Base-by-base conservation (phyloP, 2,797 vertebrate genomes). In the Amniataba percoides region DNA sequence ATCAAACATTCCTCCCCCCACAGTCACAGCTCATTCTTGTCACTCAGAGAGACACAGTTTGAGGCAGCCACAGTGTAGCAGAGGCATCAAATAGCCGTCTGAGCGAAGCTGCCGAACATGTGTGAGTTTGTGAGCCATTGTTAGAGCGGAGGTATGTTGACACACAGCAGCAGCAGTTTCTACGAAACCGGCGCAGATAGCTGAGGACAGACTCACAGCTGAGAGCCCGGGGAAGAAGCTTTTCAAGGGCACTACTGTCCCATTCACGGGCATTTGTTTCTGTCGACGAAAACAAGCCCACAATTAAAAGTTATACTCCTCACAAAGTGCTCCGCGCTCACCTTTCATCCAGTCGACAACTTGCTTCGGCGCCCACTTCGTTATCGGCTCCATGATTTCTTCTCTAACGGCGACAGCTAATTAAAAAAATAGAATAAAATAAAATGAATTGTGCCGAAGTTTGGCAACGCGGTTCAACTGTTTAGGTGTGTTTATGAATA, bases 271-370 rank as follows among this genome's bases (percentile, higher is more conserved):
- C n/a, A 31, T 31, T 31, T 31, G 3, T 31, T 31, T 31, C 59
- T 3, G 4, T 19, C 7, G 46, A 55, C 15, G n/a, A n/a, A n/a
- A n/a, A n/a, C n/a, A n/a, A n/a, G n/a, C n/a, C n/a, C n/a, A n/a
- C n/a, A n/a, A n/a, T n/a, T n/a, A n/a, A 18, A 8, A 13, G 5
- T 9, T 23, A 8, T 5, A 15, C 2, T 45, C 16, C 12, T 36
- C 31, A 34, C 0, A 25, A 71, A 80, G 40, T 46, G 40, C 0
- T 27, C 40, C 3, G 39, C 45, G 78, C 91, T 78, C 81, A 95
- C 95, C 95, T 92, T 87, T 94, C 95, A 96, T 96, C 95, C 95
- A 96, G 49, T 96, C 95, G 31, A 95, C 92, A 65, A 96, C 95
- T 93, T 95, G 95, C 68, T 88, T 95, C 2, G 94, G 95, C 19